These are phyloP conservation scores for Lobophora halterata DNA, from an alignment of 2,888 invertebrate genomes.

Conservation along the genomic window DNA sequence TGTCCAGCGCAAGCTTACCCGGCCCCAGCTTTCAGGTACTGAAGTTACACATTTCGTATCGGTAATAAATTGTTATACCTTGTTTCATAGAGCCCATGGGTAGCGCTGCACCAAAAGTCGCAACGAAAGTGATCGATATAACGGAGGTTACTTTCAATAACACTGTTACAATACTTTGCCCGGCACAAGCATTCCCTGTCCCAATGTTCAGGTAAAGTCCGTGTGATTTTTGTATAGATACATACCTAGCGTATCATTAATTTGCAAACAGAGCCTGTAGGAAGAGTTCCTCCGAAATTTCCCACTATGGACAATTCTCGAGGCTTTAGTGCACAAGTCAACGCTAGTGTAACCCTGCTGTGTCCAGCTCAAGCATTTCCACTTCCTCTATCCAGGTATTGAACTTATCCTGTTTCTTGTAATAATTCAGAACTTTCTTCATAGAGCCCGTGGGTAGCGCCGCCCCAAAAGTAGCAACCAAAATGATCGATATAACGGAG, in stretches of 20 bases:
- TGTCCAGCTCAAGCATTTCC: conserved; percentile 87
- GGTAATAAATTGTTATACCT: conserved; percentile 16
- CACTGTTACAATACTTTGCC: conserved; percentile 79
- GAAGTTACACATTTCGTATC: conserved; percentile 14
- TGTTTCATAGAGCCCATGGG: conserved; percentile 84
- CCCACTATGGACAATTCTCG: conserved; percentile 85
- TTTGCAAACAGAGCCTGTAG: conserved; percentile 78
- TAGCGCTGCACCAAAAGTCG: conserved; percentile 85
- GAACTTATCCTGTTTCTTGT: conserved; percentile 15
- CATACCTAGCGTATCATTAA: conserved; percentile 16
- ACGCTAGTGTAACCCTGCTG: conserved; percentile 81
- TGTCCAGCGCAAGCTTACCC: conserved; percentile 90
- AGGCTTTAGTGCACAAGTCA: conserved; percentile 72
- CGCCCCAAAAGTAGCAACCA: conserved; percentile 83
- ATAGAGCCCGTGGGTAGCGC: conserved; percentile 86
- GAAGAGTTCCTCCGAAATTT: conserved; percentile 85
- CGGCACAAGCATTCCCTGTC: conserved; percentile 84
- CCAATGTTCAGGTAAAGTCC: conserved; percentile 83
- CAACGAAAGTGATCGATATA: conserved; percentile 77
- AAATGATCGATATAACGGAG: conserved; percentile 74
- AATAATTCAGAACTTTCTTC: conserved; percentile 33
- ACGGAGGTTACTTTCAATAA: conserved; percentile 56
- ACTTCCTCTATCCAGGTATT: conserved; percentile 82
- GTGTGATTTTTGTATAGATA: conserved; percentile 15
- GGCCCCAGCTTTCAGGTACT: conserved; percentile 83